Conservation (phyloP, 2,113 vertebrate genomes). For the Hyperoodon ampullatus region DNA sequence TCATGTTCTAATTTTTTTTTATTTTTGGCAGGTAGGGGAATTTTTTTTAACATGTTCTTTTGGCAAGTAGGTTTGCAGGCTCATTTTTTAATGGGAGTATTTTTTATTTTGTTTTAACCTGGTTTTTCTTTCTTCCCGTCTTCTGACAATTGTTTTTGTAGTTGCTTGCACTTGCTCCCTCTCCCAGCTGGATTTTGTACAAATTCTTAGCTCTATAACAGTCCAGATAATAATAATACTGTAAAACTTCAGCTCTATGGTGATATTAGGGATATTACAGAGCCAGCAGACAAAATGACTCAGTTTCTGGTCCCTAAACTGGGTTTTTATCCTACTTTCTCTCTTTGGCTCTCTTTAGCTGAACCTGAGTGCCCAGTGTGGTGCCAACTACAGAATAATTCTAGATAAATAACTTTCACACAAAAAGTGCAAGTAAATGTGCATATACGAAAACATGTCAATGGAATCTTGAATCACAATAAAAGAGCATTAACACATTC, state of each 20-base stretch:
- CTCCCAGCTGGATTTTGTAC: not conserved
- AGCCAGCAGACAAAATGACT: not conserved
- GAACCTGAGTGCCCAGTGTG: not conserved
- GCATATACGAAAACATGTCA: not conserved
- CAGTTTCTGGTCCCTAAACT: not conserved
- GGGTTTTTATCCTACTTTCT: not conserved
- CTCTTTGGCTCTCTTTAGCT: not conserved
- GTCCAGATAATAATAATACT: not conserved
- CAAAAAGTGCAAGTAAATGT: not conserved
- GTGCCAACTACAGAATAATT: not conserved
- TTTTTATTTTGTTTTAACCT: not conserved
- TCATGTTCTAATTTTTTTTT: not conserved
- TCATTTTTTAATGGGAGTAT: not conserved
- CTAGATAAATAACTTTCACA: not conserved
- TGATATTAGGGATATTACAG: not conserved
- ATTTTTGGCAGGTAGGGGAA: not conserved
- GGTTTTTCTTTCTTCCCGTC: not conserved
- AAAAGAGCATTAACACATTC: not conserved
- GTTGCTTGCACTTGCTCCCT: not conserved
- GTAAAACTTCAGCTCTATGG: not conserved
- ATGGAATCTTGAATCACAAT: not conserved
- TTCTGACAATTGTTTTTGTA: not conserved
- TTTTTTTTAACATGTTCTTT: not conserved
- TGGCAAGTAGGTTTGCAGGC: not conserved
- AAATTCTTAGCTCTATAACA: not conserved